Conservation (phyloP, 2,888 invertebrate species). For the Nipponacmea schrenckii region DNA sequence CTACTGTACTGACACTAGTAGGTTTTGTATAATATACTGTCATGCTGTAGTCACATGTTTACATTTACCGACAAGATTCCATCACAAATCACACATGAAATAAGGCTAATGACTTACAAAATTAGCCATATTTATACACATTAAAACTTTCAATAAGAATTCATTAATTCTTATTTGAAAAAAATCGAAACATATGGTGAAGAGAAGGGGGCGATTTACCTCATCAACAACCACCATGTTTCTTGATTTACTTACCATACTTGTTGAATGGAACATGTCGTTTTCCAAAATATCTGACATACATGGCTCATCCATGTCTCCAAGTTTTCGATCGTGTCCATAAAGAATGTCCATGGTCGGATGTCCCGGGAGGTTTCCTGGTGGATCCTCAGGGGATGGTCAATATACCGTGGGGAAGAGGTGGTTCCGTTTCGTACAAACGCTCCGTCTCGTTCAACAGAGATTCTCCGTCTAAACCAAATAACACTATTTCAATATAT, state of each 20-base stretch:
- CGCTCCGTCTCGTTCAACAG: conserved; percentile 36
- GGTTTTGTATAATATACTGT: no score
- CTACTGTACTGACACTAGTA: no score
- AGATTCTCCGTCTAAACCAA: conserved; percentile 35
- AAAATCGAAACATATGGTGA: conserved; percentile 22
- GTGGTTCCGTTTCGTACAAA: conserved; percentile 1
- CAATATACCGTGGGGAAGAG: conserved; percentile 24
- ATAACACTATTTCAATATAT: conserved; percentile 26
- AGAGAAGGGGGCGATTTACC: neutral
- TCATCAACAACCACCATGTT: no score
- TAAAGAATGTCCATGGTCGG: conserved; percentile 62
- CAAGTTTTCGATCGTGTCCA: conserved; percentile 57
- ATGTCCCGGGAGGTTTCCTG: conserved; percentile 51
- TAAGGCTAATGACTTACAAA: no score
- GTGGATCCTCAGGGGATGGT: conserved; percentile 53
- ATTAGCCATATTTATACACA: no score
- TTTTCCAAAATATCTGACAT: conserved; percentile 57
- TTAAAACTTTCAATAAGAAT: no score
- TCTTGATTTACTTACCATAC: conserved; percentile 27
- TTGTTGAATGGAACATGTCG: conserved; percentile 52
- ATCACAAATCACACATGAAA: no score
- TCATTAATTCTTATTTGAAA: neutral
- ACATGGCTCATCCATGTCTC: conserved; percentile 54
- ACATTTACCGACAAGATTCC: no score
- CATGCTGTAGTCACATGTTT: no score